Evolutionary conservation across 2,888 invertebrate genomes (phyloP).

Genomic region (Empis livida): DNA sequence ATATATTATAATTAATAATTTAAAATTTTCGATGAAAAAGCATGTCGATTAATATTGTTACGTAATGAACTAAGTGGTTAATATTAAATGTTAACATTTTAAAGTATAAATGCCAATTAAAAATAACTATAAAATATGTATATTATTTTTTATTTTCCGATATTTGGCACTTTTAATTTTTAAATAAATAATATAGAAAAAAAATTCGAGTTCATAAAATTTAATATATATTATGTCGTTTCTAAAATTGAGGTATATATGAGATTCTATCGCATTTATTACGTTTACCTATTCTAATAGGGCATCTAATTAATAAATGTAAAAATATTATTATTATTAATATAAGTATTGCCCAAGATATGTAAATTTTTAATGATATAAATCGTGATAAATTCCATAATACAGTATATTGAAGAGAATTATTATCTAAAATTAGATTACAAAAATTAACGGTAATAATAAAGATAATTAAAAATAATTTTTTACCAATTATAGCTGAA

Average conservation of each 20-base stretch:
- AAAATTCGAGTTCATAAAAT: no score
- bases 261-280: slow-evolving; percentile 21
- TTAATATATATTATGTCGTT: no score
- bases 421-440: slow-evolving; percentile 4
- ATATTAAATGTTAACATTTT: no score
- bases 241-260: slow-evolving; percentile 30
- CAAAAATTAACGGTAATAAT: not conserved
- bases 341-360: slow-evolving; percentile 28
- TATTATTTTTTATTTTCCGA: no score
- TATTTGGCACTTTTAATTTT: no score
- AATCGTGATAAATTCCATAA: slow-evolving; percentile 32
- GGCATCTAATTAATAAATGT: slow-evolving; percentile 33
- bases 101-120: no score
- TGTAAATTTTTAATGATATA: slow-evolving; percentile 23
- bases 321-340: slow-evolving; percentile 23
- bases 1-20: no score
- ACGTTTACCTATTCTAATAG: slow-evolving; percentile 29
- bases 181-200: no score
- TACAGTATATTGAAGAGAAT: slow-evolving; percentile 29
- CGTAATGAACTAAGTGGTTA: no score
- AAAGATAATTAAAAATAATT: not conserved
- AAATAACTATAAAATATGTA: no score
- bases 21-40: no score
- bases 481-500: slow-evolving; percentile 59
- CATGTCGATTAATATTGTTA: no score